Conservation (phyloP, 2,113 vertebrate genomes). For the Lepidothrix coronata region DNA sequence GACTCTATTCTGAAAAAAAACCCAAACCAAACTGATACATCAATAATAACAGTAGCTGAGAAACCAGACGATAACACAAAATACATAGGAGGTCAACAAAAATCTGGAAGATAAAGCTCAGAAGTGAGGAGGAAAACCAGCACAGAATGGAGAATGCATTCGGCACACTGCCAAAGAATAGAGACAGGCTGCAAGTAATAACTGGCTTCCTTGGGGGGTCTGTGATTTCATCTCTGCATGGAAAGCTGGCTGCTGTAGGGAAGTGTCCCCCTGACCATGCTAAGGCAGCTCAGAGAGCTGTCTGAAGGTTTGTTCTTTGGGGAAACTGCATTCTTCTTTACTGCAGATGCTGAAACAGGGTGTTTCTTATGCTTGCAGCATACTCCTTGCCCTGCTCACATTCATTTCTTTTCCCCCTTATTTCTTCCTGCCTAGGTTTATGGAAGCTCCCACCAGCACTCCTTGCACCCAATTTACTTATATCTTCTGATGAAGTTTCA, state of each 20-base stretch:
- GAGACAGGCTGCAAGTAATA: not conserved
- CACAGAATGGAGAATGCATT: not conserved
- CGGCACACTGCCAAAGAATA: not conserved
- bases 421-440: not conserved
- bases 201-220: not conserved
- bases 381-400: not conserved
- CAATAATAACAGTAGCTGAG: slow-evolving; percentile 54
- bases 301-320: not conserved
- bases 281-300: not conserved
- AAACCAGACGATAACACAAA: slow-evolving; percentile 43
- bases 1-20: slow-evolving; percentile 6
- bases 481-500: not conserved
- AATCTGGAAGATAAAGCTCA: slow-evolving; percentile 44
- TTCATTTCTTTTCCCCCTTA: not conserved
- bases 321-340: not conserved
- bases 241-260: not conserved
- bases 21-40: not conserved
- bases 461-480: not conserved
- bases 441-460: not conserved
- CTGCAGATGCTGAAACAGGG: not conserved
- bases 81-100: slow-evolving; percentile 40
- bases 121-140: not conserved
- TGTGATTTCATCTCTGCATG: not conserved
- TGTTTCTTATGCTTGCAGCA: not conserved
- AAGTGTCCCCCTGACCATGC: not conserved